Evolutionary conservation across 1,140 invertebrate species (phyloP).

Genomic region (Drosophila saltans): DNA sequence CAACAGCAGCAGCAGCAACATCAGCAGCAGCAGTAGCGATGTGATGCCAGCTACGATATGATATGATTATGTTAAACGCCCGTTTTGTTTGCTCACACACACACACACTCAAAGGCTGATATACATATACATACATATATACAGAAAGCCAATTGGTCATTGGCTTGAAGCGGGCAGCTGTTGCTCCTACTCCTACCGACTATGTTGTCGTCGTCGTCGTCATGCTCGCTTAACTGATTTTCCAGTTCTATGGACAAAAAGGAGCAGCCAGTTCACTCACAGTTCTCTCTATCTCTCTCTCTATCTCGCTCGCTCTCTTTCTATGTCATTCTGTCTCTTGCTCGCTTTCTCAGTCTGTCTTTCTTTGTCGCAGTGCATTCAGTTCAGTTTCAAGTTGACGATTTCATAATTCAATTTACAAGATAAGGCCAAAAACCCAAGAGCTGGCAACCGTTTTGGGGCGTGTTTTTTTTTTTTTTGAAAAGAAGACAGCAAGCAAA

Average conservation of each 20-base stretch:
- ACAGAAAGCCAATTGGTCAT: conserved; percentile 62
- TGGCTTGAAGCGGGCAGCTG: conserved; percentile 53
- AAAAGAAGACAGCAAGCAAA: conserved; percentile 47
- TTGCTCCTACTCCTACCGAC: conserved; percentile 30
- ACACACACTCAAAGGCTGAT: conserved; percentile 21
- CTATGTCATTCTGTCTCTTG: conserved; percentile 19
- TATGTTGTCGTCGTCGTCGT: conserved; percentile 53
- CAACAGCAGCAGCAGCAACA: conserved; percentile 25
- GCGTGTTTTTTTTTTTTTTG: conserved; percentile 55
- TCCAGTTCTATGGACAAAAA: conserved; percentile 67
- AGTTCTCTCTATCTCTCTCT: conserved; percentile 22
- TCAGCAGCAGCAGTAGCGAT: conserved; percentile 54
- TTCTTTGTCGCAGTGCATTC: conserved; percentile 44
- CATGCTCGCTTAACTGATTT: conserved; percentile 79
- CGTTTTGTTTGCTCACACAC: conserved; percentile 73
- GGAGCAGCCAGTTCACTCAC: conserved; percentile 49
- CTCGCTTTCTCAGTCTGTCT: conserved; percentile 19
- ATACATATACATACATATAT: not conserved
- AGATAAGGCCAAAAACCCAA: conserved; percentile 63
- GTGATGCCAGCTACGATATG: conserved; percentile 76
- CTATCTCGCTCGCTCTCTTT: conserved; percentile 18
- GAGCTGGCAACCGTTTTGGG: conserved; percentile 54
- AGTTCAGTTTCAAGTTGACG: conserved; percentile 80
- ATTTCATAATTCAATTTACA: conserved; percentile 82
- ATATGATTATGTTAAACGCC: conserved; percentile 81